Evolutionary conservation across 2,888 invertebrate species (phyloP).

Genomic region (Lumbricus terrestris): DNA sequence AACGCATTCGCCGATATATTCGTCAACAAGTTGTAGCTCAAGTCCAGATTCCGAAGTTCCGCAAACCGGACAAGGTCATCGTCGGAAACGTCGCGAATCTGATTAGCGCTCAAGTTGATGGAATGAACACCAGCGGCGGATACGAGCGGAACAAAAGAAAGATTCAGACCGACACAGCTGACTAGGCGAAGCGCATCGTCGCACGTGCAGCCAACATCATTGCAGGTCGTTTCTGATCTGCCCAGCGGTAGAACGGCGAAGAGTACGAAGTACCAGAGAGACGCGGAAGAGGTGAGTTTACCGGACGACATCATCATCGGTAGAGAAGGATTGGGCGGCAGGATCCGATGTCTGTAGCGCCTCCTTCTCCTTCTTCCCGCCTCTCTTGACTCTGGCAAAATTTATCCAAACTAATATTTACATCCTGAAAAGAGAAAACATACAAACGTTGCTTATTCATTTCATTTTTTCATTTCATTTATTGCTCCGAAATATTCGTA

Average conservation of each 20-base stretch:
- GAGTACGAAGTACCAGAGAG: not conserved
- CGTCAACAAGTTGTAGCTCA: conserved; percentile 26
- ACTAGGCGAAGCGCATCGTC: not conserved
- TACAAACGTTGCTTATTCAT: not conserved
- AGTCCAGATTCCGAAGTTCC: conserved; percentile 17
- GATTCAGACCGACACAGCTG: conserved; percentile 15
- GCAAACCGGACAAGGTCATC: not conserved
- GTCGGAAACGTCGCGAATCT: not conserved
- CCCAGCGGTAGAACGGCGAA: not conserved
- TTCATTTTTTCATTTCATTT: no score
- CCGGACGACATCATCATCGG: not conserved
- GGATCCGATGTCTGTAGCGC: not conserved
- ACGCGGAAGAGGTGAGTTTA: not conserved
- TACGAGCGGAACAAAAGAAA: not conserved
- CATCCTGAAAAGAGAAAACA: not conserved
- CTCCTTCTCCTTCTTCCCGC: not conserved
- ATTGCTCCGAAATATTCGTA: no score
- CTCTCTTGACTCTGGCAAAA: conserved; percentile 3
- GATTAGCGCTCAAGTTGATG: conserved; percentile 15
- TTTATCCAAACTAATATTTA: not conserved
- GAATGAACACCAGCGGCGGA: not conserved
- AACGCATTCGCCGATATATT: conserved; percentile 5
- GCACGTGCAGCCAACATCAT: not conserved
- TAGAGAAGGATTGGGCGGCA: not conserved
- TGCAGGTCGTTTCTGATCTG: not conserved